Evolutionary conservation across 2,888 invertebrate genomes (phyloP).

Genomic region (Apoderus coryli): DNA sequence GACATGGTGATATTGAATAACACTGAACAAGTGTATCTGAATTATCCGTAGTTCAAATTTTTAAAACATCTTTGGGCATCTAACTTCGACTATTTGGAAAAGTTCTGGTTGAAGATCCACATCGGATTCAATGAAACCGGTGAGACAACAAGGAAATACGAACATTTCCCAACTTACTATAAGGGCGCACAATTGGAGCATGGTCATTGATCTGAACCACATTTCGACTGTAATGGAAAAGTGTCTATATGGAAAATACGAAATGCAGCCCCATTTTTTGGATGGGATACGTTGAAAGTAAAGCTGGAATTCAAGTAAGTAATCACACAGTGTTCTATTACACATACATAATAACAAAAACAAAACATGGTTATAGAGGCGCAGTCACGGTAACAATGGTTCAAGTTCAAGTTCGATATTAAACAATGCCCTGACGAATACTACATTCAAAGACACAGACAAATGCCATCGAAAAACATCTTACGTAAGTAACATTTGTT

Average conservation of each 20-base stretch:
- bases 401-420: constrained; percentile 74
- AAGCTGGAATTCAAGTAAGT: constrained; percentile 90
- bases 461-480: constrained; percentile 85
- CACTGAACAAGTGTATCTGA: constrained; percentile 68
- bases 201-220: constrained; percentile 86
- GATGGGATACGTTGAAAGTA: constrained; percentile 81
- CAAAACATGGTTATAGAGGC: no score
- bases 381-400: constrained; percentile 89
- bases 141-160: constrained; percentile 65
- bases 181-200: constrained; percentile 77
- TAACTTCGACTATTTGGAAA: constrained; percentile 81
- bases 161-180: constrained; percentile 77
- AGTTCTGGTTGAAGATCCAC: constrained; percentile 81
- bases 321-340: constrained; percentile 17
- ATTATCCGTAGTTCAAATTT: constrained; percentile 72
- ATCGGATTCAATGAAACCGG: constrained; percentile 79
- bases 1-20: constrained; percentile 73
- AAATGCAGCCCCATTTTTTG: constrained; percentile 94
- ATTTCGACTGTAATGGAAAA: constrained; percentile 83
- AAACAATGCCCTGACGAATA: constrained; percentile 90
- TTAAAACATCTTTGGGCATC: constrained; percentile 90
- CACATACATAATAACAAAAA: background rate
- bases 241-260: constrained; percentile 90
- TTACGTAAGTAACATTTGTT: constrained; percentile 56
- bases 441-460: constrained; percentile 85